Evolutionary conservation across 2,888 invertebrate species (phyloP).

Genomic region (Microdon myrmicae): DNA sequence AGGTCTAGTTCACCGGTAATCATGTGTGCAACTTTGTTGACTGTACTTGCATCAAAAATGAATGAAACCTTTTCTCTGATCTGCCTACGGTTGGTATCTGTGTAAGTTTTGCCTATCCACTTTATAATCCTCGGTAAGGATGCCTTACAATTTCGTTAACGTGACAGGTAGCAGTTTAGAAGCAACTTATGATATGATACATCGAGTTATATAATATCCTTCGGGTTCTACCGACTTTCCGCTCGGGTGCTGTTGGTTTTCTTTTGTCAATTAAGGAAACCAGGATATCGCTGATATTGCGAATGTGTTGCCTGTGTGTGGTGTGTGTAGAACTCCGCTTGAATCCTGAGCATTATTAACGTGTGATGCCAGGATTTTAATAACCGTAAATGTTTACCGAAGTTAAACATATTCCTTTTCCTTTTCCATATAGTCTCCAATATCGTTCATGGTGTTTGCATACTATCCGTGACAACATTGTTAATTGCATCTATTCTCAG

Average conservation of each 20-base stretch:
- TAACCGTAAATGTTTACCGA: constrained; percentile 39
- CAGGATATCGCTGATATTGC: neutral
- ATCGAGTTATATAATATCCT: constrained; percentile 34
- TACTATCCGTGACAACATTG: constrained; percentile 17
- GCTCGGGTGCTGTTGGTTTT: constrained; percentile 28
- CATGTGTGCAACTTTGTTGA: constrained; percentile 21
- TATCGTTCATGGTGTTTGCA: constrained; percentile 2
- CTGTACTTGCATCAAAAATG: constrained; percentile 31
- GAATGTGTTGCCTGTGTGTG: constrained; percentile 13
- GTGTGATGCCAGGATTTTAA: constrained; percentile 39
- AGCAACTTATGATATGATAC: constrained; percentile 23
- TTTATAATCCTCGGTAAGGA: no score
- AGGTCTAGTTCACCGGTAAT: neutral
- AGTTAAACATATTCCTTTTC: constrained; percentile 25
- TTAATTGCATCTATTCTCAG: constrained; percentile 43
- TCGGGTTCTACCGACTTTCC: constrained; percentile 23
- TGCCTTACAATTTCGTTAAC: no score
- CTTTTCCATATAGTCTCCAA: constrained; percentile 1
- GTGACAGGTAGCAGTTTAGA: neutral
- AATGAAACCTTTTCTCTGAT: constrained; percentile 6
- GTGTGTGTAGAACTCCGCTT: constrained; percentile 19
- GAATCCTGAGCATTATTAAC: constrained; percentile 39
- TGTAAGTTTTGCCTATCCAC: neutral
- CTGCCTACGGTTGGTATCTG: constrained; percentile 9
- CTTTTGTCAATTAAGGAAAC: constrained; percentile 28